Evolutionary conservation across 1,140 invertebrate species (phyloP), one percentile per base, ranked within the genome.

Genomic region (Trypoxylus dichotomus): DNA sequence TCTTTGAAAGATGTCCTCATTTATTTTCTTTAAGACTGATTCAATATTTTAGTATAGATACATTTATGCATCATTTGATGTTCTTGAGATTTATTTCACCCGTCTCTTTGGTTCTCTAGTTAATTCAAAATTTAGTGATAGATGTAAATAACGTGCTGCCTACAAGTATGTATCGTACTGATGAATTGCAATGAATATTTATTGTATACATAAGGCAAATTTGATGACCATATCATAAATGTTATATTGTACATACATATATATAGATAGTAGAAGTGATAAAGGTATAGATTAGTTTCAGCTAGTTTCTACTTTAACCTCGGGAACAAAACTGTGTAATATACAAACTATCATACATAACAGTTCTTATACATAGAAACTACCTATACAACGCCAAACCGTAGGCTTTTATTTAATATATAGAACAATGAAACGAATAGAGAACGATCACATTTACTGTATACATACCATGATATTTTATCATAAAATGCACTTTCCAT

Each of bases 211-310:
- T 27, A 68, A 25, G 11, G 24, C 60, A 68, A 68, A 68, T 27
- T 68, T 68, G 60, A 68, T 68, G 60, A 68, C 60, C 60, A 68
- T 68, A 68, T 68, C 60, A 68, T 21, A 21, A 19, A 58, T 58
- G 10, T 54, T 54, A 19, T 19, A 54, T 54, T 54, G 15, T 54
- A 54, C 32, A 37, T 60, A 19, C 21, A 60, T 60, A 60, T 60
- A 60, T 60, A 24, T 24, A 68, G 13, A 6, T 68, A 68, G 13
- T 24, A 25, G 24, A 25, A 68, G 21, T 68, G 27, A 13, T 68
- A 10, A 24, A 25, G 24, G 7, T 54, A 24, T 68, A 68, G 60
- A 68, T 27, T 68, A 68, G 60, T 29, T 13, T 68, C 60, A 68
- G 60, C 60, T 68, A 68, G 11, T 24, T 6, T 68, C 60, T 68